Evolutionary conservation across 2,113 vertebrate species (phyloP), one percentile per base, ranked within the genome.

Genomic region (Leptobrachium leishanense): DNA sequence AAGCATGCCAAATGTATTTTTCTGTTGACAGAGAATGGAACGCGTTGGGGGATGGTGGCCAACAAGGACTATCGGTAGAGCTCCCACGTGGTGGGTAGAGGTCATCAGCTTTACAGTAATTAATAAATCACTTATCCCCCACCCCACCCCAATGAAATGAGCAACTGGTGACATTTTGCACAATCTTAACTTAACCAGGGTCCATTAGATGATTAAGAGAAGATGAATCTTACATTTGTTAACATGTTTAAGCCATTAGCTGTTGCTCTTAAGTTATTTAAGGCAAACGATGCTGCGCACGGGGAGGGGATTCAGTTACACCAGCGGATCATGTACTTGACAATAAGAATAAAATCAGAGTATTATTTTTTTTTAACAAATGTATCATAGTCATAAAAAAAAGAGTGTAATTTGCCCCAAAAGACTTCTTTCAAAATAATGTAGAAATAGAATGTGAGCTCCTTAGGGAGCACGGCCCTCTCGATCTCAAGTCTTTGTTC

Each of bases 1-100:
- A 89, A 88, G 86, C 82, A 87, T 84, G 84, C 82, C 88, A 88
- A 85, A 85, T 92, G 90, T 90, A 83, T 89, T 89, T 85, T 85
- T 89, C 3, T 1, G 74, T 88, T 87, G 84, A 85, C 82, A 84
- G 87, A 83, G 83, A 72, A 65, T 31, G 82, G 85, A 85, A 85
- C 83, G 84, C 76, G 79, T 77, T 67, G 83, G 82, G 85, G 84
- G 76, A 84, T 50, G 78, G 53, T 68, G 64, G 54, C 63, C 62
- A 59, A 31, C 20, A 31, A 78, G 88, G 86, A 84, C 76, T 77
- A 84, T 41, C 53, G 59, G 43, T 42, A 68, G 40, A 15, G 42
- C 73, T 74, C 64, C 68, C 72, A 59, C 71, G 42, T 68, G 43
- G 68, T 74, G 31, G 70, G 57, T 55, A 73, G 15, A 13, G 70